phyloP scores from a whole-genome alignment of 2,113 vertebrate genomes.

The Lophotis ruficrista region DNA sequence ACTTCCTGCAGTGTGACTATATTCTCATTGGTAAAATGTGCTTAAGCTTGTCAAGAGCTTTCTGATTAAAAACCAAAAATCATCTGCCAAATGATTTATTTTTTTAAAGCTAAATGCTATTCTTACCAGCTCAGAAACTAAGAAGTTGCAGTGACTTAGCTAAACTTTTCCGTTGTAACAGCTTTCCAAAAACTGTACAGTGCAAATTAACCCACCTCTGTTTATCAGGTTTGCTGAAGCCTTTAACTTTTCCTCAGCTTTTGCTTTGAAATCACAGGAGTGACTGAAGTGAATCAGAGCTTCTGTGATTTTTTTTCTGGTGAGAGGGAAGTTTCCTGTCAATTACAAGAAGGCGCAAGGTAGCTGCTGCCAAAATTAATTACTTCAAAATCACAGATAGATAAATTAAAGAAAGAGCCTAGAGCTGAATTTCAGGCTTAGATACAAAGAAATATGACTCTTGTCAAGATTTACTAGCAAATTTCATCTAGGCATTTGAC shows the following conservation, averaged over 20 bases:
- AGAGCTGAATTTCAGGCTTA: background rate
- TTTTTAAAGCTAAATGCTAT: background rate
- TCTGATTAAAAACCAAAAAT: background rate
- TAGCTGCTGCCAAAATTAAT: background rate
- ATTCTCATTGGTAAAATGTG: background rate
- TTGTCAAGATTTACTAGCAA: background rate
- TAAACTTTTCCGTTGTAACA: background rate
- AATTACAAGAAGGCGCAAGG: background rate
- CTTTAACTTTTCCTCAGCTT: background rate
- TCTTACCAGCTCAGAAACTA: background rate
- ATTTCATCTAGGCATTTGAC: background rate
- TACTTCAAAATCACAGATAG: background rate
- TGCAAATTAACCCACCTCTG: background rate
- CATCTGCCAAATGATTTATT: rapidly evolving
- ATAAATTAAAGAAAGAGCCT: background rate
- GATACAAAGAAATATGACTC: background rate
- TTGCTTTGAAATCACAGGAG: background rate
- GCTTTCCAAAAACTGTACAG: background rate
- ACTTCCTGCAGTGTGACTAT: background rate
- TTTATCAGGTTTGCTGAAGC: background rate
- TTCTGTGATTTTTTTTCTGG: background rate
- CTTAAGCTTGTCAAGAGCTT: background rate
- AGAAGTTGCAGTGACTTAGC: background rate
- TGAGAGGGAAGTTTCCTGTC: background rate
- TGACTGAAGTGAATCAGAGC: background rate